Conservation (phyloP, 2,888 invertebrate species). For the Limenitis camilla region DNA sequence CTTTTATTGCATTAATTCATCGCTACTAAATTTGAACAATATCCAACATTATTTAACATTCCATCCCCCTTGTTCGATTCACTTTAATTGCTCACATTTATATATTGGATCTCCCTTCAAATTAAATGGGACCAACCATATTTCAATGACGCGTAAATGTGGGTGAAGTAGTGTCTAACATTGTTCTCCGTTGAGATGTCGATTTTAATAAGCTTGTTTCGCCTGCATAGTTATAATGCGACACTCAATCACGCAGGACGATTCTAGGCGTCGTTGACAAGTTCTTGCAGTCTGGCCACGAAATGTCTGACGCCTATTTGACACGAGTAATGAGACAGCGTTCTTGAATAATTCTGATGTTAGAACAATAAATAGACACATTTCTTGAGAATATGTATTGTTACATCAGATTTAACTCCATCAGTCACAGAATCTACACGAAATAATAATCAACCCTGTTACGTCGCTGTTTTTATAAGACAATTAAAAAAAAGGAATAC, state of each 20-base stretch:
- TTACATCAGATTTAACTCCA: too few species aligned
- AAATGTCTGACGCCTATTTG: conserved; percentile 7
- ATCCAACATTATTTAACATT: background rate
- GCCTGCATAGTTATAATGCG: conserved; percentile 8
- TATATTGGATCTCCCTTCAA: conserved; percentile 10
- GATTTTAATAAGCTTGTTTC: conserved; percentile 12
- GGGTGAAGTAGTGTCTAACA: conserved; percentile 8
- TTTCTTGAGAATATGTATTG: too few species aligned
- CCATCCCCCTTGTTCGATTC: conserved; percentile 10
- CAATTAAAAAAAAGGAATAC: too few species aligned
- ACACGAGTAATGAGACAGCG: too few species aligned
- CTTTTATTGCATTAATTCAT: background rate
- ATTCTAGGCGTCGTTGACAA: conserved; percentile 11
- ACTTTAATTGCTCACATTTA: conserved; percentile 11
- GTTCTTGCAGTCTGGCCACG: conserved; percentile 11
- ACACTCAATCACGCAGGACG: conserved; percentile 7
- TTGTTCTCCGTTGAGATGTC: conserved; percentile 2
- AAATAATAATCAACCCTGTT: too few species aligned
- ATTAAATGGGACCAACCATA: conserved; percentile 7
- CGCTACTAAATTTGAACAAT: background rate
- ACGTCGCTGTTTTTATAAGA: too few species aligned
- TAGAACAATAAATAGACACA: too few species aligned
- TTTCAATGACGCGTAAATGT: conserved; percentile 17
- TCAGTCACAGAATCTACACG: too few species aligned
- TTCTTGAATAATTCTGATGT: too few species aligned